A percentile compares a stretch with the other conserved stretches of the same genome.
Conservation (phyloP, 2,888 invertebrate genomes). For the Eupithecia subumbrata region DNA sequence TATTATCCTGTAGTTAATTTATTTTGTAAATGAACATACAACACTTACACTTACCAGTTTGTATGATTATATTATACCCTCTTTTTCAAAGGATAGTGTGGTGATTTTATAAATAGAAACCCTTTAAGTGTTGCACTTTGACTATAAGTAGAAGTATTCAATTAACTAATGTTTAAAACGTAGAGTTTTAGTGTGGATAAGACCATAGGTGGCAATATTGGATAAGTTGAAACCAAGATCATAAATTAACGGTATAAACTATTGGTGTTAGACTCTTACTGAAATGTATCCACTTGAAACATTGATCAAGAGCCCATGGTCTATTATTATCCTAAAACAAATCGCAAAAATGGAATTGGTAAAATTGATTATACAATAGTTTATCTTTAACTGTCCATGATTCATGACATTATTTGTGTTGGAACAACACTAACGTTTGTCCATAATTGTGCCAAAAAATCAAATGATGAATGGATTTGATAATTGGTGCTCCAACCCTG, state of each 20-base stretch:
- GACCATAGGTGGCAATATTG: not conserved
- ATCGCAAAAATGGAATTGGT: not conserved
- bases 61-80: constrained; percentile 54
- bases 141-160: not conserved
- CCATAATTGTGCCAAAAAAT: not conserved
- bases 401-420: no score
- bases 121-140: constrained; percentile 48
- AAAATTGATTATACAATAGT: not conserved
- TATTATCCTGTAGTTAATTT: constrained; percentile 59
- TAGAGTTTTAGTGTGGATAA: constrained; percentile 18
- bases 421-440: not conserved
- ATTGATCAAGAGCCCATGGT: not conserved
- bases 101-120: constrained; percentile 42
- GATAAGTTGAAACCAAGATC: not conserved
- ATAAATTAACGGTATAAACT: not conserved
- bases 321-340: not conserved
- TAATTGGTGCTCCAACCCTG: not conserved
- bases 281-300: not conserved
- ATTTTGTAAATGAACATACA: constrained; percentile 55
- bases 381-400: not conserved
- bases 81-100: constrained; percentile 27
- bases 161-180: not conserved
- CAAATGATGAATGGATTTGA: not conserved
- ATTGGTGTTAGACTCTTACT: not conserved
- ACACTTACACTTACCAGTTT: constrained; percentile 59